Base-by-base conservation (phyloP, 2,797 vertebrate species). In the Centroberyx gerrardi region DNA sequence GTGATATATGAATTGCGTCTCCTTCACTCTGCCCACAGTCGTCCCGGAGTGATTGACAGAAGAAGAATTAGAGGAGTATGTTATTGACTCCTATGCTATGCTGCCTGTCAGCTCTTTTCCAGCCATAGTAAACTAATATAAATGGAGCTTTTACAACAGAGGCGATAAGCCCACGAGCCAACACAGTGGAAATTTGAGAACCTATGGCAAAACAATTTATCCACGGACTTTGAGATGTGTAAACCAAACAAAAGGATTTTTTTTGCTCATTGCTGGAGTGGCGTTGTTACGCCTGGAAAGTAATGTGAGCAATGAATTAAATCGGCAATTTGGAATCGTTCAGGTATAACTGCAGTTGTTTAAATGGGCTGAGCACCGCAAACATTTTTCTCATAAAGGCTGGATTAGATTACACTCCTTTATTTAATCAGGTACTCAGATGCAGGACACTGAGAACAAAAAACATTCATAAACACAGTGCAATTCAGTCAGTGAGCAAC, bases 31-130 rank as follows among this genome's bases (percentile, higher is more conserved):
- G 46, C 64, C 61, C 54, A 48, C 54, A 33, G 44, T 36, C 1
- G 62, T 36, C n/a, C 61, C 54, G 17, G 46, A 14, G 38, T 85
- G 80, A 85, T 29, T 74, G 73, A 77, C 78, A 66, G 63, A n/a
- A 14, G 59, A 18, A 9, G 28, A 77, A 80, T 76, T 28, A 74
- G 63, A 8, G 7, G 42, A 54, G 28, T 31, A 52, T 77, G 42
- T 68, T 75, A 59, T 70, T 60, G 65, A 84, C 81, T 71, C 27
- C 44, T 8, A 42, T 55, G 70, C 61, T 48, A 10, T 9, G 44
- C 22, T 58, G 62, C 51, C 53, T 60, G 64, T 75, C 67, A 67
- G 62, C 67, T 67, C 55, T 18, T 53, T 52, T 63, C 61, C 56
- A 61, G 48, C 61, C 8, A 13, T 15, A 58, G 18, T 53, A 70